A percentile compares a stretch with the other conserved stretches of the same genome.
Conservation (phyloP, 2,888 invertebrate genomes). For the Colostygia pectinataria region DNA sequence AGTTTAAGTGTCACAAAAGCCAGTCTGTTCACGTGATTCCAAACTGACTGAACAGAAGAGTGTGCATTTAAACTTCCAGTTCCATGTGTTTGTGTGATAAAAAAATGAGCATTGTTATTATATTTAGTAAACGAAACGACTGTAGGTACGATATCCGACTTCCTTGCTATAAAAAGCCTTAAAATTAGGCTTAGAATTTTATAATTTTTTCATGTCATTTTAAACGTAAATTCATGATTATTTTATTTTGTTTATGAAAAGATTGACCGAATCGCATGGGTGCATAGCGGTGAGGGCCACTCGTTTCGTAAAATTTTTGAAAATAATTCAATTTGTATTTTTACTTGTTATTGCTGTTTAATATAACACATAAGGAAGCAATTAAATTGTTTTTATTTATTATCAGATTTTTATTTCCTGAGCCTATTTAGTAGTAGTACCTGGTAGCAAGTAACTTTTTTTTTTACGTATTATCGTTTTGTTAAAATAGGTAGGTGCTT, state of each 20-base stretch:
- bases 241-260: conserved; percentile 40
- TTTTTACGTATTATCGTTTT: too few relatives aligned
- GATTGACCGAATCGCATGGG: conserved; percentile 63
- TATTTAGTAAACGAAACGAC: conserved; percentile 69
- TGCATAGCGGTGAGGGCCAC: conserved; percentile 60
- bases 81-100: conserved; percentile 49
- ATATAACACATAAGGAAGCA: conserved; percentile 57
- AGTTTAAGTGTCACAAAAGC: too few relatives aligned
- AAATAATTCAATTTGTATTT: conserved; percentile 1
- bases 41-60: too few relatives aligned
- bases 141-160: conserved; percentile 67
- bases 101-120: conserved; percentile 71
- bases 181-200: conserved; percentile 8
- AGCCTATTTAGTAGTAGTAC: too few relatives aligned
- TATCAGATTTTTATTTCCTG: conserved; percentile 31
- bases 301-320: conserved; percentile 47
- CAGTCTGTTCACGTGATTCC: too few relatives aligned
- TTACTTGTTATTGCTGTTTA: conserved; percentile 24
- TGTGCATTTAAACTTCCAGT: too few relatives aligned
- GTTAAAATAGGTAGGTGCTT: too few relatives aligned
- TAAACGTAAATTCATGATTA: conserved; percentile 15
- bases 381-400: conserved; percentile 69
- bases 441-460: too few relatives aligned
- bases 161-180: conserved; percentile 49
- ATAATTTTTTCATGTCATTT: conserved; percentile 3